Conservation (phyloP, 2,888 invertebrate genomes). For the Cheilosia soror region DNA sequence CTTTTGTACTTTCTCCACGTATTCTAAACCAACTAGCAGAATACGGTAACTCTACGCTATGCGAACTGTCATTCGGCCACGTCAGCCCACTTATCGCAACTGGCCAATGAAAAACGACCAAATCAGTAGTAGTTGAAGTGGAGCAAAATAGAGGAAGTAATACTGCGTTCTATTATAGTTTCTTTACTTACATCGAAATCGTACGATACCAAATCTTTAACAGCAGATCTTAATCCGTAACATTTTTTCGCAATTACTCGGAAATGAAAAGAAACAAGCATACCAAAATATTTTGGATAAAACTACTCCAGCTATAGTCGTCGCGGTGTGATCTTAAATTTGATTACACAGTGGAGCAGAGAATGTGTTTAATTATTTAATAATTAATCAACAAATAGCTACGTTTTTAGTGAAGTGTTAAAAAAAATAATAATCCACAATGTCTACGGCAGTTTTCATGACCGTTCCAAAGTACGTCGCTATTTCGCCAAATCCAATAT, state of each 20-base stretch:
- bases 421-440: constrained; percentile 18
- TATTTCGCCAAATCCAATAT: constrained; percentile 78
- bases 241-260: neutral
- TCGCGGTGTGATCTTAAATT: constrained; percentile 9
- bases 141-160: constrained; percentile 30
- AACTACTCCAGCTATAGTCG: constrained; percentile 35
- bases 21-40: neutral
- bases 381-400: neutral
- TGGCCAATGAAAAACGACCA: constrained; percentile 61
- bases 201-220: neutral
- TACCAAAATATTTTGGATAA: constrained; percentile 43
- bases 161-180: constrained; percentile 19
- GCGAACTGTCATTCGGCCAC: constrained; percentile 57
- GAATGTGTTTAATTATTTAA: constrained; percentile 34
- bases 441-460: constrained; percentile 79
- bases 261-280: constrained; percentile 67
- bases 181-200: constrained; percentile 9
- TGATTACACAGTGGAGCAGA: constrained; percentile 15
- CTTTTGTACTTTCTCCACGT: neutral
- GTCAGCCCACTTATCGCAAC: constrained; percentile 26
- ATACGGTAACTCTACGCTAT: constrained; percentile 14
- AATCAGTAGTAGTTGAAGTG: constrained; percentile 34
- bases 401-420: constrained; percentile 12
- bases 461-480: constrained; percentile 82
- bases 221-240: constrained; percentile 5